Conservation (phyloP, 2,113 vertebrate genomes). For the Brachirus orientalis region DNA sequence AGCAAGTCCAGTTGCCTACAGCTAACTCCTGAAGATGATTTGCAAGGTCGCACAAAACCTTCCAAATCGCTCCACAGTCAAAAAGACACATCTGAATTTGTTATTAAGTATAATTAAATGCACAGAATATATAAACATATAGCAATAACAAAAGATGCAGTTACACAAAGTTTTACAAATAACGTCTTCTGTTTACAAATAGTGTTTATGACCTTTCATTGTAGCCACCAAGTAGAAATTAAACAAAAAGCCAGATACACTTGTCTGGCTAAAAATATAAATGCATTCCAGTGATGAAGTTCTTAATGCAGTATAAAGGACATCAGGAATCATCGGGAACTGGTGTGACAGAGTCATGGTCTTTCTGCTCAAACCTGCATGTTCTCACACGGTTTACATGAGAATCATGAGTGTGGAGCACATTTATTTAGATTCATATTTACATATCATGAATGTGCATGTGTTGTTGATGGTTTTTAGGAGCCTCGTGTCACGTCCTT, state of each 20-base stretch:
- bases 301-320: slow-evolving; percentile 63
- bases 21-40: no score
- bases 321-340: slow-evolving; percentile 59
- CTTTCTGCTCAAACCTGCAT: slow-evolving; percentile 32
- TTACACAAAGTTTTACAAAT: no score
- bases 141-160: no score
- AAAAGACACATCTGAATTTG: no score
- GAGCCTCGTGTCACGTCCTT: neutral
- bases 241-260: slow-evolving; percentile 48
- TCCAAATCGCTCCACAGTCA: neutral
- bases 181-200: no score
- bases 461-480: neutral
- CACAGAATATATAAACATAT: no score
- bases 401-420: neutral
- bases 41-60: neutral
- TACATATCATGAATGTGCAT: neutral
- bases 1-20: no score
- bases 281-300: slow-evolving; percentile 40
- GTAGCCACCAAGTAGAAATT: slow-evolving; percentile 45
- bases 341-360: slow-evolving; percentile 28
- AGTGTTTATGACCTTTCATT: slow-evolving; percentile 12
- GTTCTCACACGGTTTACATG: slow-evolving; percentile 57
- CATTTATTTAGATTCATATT: slow-evolving; percentile 28
- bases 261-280: slow-evolving; percentile 57
- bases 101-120: no score